Evolutionary conservation across 2,888 invertebrate genomes (phyloP).

Genomic region (Chrysolina americana): DNA sequence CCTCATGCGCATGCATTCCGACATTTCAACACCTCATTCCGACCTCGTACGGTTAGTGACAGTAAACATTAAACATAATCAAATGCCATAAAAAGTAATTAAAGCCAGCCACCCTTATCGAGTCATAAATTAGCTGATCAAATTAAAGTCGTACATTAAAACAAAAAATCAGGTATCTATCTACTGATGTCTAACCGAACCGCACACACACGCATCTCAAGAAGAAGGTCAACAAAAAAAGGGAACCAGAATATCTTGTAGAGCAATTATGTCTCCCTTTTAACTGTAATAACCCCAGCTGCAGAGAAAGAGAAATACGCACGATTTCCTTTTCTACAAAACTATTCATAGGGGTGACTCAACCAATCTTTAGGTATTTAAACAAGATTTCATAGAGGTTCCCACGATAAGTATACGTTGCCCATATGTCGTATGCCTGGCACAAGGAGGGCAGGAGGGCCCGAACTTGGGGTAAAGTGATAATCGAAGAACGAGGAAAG

Average conservation of each 20-base stretch:
- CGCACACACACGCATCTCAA: conserved; percentile 1
- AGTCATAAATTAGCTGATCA: conserved; percentile 25
- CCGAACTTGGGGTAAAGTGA: conserved; percentile 56
- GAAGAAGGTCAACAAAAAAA: conserved; percentile 12
- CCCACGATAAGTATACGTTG: conserved; percentile 61
- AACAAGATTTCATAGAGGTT: conserved; percentile 57
- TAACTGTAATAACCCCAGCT: conserved; percentile 30
- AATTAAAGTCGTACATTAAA: conserved; percentile 15
- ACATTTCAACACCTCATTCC: conserved; percentile 29
- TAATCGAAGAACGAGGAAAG: conserved; percentile 58
- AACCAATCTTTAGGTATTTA: conserved; percentile 60
- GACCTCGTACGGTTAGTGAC: conserved; percentile 23
- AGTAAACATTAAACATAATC: conserved; percentile 26
- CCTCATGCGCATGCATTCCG: neutral
- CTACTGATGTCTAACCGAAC: conserved; percentile 8
- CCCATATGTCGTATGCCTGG: conserved; percentile 64
- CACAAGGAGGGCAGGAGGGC: conserved; percentile 53
- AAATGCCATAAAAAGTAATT: conserved; percentile 24
- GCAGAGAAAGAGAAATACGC: conserved; percentile 53
- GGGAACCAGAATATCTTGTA: conserved; percentile 44
- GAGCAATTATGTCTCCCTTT: conserved; percentile 53
- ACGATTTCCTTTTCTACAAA: conserved; percentile 56
- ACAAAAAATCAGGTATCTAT: conserved; percentile 25
- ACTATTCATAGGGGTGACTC: conserved; percentile 56
- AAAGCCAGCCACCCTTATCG: conserved; percentile 25